Evolutionary conservation across 2,888 invertebrate species (phyloP).

Genomic region (Acronicta psi): DNA sequence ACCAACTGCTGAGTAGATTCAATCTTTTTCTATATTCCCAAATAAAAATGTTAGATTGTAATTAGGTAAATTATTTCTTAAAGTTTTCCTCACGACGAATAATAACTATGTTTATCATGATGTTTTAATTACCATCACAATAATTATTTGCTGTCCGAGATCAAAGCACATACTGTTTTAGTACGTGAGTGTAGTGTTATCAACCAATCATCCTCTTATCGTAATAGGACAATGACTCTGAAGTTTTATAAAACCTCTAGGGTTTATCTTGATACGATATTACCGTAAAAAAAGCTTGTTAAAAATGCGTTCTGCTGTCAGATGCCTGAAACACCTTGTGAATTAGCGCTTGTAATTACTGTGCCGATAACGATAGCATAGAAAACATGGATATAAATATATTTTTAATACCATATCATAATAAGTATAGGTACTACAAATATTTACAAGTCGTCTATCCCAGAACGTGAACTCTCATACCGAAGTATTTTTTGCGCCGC

Average conservation of each 20-base stretch:
- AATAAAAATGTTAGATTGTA: constrained; percentile 13
- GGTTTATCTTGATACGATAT: constrained; percentile 45
- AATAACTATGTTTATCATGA: constrained; percentile 55
- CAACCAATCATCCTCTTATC: constrained; percentile 67
- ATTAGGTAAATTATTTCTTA: constrained; percentile 29
- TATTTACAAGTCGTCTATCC: neutral
- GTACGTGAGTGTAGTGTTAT: constrained; percentile 61
- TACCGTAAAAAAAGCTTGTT: constrained; percentile 29
- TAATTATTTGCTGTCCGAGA: constrained; percentile 58
- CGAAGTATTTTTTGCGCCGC: too few relatives aligned
- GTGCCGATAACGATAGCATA: neutral
- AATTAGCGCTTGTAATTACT: neutral
- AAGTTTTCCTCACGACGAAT: constrained; percentile 33
- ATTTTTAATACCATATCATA: too few relatives aligned
- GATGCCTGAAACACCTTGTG: constrained; percentile 6
- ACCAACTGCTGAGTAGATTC: too few relatives aligned
- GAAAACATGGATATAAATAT: neutral
- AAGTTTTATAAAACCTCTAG: constrained; percentile 62
- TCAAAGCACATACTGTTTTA: constrained; percentile 63
- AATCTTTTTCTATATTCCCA: constrained; percentile 11
- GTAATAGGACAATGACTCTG: constrained; percentile 69
- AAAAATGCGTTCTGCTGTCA: constrained; percentile 26
- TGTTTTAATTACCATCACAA: constrained; percentile 57
- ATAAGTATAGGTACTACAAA: too few relatives aligned
- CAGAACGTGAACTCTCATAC: too few relatives aligned